Evolutionary conservation across 2,797 vertebrate genomes (phyloP).

Genomic region (Phoxinus dragarum): DNA sequence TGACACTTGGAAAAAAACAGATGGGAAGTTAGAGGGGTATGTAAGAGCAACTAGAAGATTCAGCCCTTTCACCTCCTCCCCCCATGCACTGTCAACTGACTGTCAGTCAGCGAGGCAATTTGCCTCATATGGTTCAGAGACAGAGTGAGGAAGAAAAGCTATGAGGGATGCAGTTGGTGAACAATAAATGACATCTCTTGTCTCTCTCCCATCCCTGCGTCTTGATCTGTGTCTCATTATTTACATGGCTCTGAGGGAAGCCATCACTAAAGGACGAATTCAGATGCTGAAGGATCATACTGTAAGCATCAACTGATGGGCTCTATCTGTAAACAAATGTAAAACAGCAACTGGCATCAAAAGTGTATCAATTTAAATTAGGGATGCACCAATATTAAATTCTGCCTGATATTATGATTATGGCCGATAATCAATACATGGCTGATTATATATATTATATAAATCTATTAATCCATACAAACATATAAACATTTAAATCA

Average conservation of each 20-base stretch:
- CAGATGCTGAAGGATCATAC: neutral
- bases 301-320: neutral
- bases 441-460: neutral
- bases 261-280: neutral
- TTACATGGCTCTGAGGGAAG: conserved; percentile 19
- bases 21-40: conserved; percentile 63
- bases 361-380: neutral
- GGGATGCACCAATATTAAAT: neutral
- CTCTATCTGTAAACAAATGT: conserved; percentile 3
- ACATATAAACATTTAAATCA: too few species aligned
- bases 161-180: conserved; percentile 63
- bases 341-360: neutral
- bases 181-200: conserved; percentile 62
- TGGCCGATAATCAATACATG: neutral
- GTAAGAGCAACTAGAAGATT: conserved; percentile 78
- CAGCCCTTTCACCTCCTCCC: conserved; percentile 68
- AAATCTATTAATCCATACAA: neutral
- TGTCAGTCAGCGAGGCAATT: conserved; percentile 75
- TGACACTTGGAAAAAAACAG: conserved; percentile 70
- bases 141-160: conserved; percentile 43
- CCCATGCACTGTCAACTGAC: conserved; percentile 63
- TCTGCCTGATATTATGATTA: neutral
- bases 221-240: conserved; percentile 38
- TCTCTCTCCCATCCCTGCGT: conserved; percentile 29
- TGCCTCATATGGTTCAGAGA: conserved; percentile 67